Evolutionary conservation across 2,888 invertebrate species (phyloP).

Genomic region (Amblyjoppa fuscipennis): DNA sequence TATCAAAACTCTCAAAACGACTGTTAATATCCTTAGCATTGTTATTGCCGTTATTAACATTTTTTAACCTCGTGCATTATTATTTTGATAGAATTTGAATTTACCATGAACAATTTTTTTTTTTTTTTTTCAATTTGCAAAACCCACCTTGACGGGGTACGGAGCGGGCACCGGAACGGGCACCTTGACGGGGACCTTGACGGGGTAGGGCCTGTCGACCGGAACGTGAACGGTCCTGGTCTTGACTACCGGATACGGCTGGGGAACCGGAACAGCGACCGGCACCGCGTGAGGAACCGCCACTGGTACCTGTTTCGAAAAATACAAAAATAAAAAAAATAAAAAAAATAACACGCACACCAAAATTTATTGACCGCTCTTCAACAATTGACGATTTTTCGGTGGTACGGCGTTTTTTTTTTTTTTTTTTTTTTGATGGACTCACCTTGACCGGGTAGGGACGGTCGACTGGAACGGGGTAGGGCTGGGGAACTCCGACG

Average conservation of each 20-base stretch:
- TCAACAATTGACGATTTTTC: no score
- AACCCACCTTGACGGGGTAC: constrained; percentile 76
- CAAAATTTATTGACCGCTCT: neutral
- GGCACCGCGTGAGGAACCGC: constrained; percentile 86
- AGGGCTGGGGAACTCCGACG: constrained; percentile 85
- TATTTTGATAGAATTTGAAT: neutral
- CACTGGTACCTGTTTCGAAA: constrained; percentile 83
- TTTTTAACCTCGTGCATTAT: neutral
- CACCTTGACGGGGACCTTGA: constrained; percentile 86
- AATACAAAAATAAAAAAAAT: neutral
- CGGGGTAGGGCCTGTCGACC: constrained; percentile 86
- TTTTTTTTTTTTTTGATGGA: no score
- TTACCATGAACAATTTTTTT: neutral
- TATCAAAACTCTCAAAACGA: no score
- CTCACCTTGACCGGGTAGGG: constrained; percentile 85
- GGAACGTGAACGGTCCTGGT: constrained; percentile 85
- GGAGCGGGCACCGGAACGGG: constrained; percentile 85
- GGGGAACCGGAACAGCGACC: constrained; percentile 86
- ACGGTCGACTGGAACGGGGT: constrained; percentile 86
- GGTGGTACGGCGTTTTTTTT: no score
- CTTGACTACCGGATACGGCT: constrained; percentile 85
- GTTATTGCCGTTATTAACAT: no score
- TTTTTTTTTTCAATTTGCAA: neutral
- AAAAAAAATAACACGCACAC: neutral
- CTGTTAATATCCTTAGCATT: no score